A percentile compares a stretch with the other conserved stretches of the same genome.
phyloP scores from a whole-genome alignment of 2,888 invertebrate genomes.

The Lagria hirta region DNA sequence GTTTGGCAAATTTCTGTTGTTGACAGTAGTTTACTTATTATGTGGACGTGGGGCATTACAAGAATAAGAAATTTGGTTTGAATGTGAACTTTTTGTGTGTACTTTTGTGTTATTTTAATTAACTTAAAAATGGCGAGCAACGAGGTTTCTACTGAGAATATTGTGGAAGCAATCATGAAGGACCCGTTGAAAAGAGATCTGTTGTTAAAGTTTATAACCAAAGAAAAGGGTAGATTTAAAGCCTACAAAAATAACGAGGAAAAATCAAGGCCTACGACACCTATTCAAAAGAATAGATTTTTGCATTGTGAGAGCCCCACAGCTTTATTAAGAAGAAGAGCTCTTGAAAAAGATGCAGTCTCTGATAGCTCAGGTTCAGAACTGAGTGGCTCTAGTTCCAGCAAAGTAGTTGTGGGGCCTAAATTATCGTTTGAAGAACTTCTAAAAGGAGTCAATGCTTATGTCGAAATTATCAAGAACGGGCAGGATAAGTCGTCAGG shows the following conservation, averaged over 20 bases:
- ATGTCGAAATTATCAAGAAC: constrained; percentile 46
- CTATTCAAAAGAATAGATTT: constrained; percentile 29
- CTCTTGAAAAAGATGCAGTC: constrained; percentile 29
- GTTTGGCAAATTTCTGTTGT: no score
- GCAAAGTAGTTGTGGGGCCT: no score
- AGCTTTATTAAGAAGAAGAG: constrained; percentile 43
- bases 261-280: constrained; percentile 8
- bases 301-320: constrained; percentile 46
- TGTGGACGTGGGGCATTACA: no score
- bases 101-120: no score
- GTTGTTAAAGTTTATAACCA: constrained; percentile 39
- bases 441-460: constrained; percentile 47
- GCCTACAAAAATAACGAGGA: constrained; percentile 31
- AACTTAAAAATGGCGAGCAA: no score
- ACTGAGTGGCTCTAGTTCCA: constrained; percentile 11
- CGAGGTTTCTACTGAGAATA: no score
- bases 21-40: no score
- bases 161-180: constrained; percentile 36
- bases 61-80: no score
- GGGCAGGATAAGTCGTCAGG: constrained; percentile 46
- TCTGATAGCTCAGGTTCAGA: constrained; percentile 28
- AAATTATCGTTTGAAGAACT: constrained; percentile 40
- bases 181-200: constrained; percentile 44
- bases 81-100: no score
- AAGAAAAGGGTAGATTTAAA: constrained; percentile 40